phyloP scores from a whole-genome alignment of 2,888 invertebrate genomes.

The Glaucopsyche alexis region DNA sequence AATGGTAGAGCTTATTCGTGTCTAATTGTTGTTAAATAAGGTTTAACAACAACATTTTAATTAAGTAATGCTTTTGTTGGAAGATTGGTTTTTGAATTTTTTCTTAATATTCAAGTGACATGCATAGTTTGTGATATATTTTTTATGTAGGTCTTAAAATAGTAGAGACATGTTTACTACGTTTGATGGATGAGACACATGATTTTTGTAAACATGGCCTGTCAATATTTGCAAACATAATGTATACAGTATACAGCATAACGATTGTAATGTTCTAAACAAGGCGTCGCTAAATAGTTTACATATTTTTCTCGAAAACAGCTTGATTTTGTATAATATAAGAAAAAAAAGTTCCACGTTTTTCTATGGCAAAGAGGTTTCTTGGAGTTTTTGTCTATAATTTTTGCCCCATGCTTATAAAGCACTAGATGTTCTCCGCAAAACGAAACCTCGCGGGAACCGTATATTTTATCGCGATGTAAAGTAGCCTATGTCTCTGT shows the following conservation, averaged over 20 bases:
- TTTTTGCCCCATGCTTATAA: no score
- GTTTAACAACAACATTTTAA: no score
- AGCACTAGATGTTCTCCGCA: no score
- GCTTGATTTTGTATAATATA: no score
- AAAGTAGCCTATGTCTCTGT: no score
- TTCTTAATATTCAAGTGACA: background rate
- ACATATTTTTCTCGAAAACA: background rate
- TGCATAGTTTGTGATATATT: background rate
- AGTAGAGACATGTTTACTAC: conserved; percentile 8
- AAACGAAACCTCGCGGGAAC: no score
- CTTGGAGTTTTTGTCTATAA: no score
- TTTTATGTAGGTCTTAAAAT: background rate
- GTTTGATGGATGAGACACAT: conserved; percentile 1
- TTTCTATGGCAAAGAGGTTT: no score
- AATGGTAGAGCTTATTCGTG: background rate
- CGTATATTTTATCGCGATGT: no score
- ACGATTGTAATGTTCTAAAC: no score
- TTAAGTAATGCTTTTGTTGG: no score
- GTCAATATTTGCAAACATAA: conserved; percentile 10
- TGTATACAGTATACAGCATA: background rate
- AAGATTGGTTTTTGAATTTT: background rate
- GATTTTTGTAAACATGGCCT: conserved; percentile 16
- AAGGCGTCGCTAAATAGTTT: background rate
- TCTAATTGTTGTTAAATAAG: background rate
- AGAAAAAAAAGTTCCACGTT: no score